Evolutionary conservation across 30 jellyfish, hydroid and myxozoan genomes (phyloP).

Genomic region (Turritopsis dohrnii): DNA sequence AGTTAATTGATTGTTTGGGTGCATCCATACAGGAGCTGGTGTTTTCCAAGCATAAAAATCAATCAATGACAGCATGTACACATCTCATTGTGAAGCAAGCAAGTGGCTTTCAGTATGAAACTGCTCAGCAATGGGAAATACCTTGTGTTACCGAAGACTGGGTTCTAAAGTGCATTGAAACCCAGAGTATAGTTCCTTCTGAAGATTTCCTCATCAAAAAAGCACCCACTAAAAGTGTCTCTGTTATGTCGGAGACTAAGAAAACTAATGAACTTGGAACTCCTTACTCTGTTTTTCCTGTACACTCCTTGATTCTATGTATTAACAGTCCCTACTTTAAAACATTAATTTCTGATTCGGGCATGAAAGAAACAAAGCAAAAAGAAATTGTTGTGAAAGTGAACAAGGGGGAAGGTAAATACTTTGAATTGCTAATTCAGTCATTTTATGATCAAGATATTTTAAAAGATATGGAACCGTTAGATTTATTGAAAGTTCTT

Average conservation of each 20-base stretch:
- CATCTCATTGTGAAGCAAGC: constrained; percentile 22
- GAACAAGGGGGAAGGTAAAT: constrained; percentile 28
- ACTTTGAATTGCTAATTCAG: constrained; percentile 28
- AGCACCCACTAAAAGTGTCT: background rate
- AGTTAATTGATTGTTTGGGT: constrained; percentile 15
- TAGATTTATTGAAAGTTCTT: constrained; percentile 15
- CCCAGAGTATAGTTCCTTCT: background rate
- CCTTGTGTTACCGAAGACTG: constrained; percentile 24
- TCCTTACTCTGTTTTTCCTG: constrained; percentile 20
- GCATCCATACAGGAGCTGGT: constrained; percentile 23
- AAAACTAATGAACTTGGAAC: background rate
- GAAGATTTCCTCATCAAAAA: background rate
- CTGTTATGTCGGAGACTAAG: background rate
- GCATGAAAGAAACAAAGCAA: constrained; percentile 18
- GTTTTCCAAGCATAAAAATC: constrained; percentile 8
- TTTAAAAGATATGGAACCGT: constrained; percentile 14
- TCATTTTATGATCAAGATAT: constrained; percentile 32
- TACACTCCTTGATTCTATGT: constrained; percentile 33
- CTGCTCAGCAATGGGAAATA: constrained; percentile 20
- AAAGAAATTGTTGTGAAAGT: constrained; percentile 26
- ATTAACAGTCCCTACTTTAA: constrained; percentile 32
- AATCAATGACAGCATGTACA: constrained; percentile 16
- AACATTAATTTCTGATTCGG: constrained; percentile 25
- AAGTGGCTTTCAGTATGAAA: constrained; percentile 13
- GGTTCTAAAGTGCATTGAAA: constrained; percentile 21